Evolutionary conservation across 2,797 vertebrate species (phyloP), one percentile per base, ranked within the genome.

Genomic region (Trichosurus vulpecula): DNA sequence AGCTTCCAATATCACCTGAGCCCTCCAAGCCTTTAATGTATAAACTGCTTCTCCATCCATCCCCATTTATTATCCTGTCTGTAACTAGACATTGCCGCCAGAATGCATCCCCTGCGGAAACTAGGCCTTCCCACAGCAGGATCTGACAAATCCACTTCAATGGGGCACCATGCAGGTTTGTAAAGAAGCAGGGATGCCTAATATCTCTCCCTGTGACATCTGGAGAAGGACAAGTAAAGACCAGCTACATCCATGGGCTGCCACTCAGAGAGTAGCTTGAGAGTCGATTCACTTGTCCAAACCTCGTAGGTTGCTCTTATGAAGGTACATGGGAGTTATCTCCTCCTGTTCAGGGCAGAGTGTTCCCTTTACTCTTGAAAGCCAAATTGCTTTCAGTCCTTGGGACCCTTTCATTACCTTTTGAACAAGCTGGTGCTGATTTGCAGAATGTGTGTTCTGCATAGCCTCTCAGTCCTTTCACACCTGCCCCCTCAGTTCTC

Each of bases 61-160:
- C 98, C 98, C 98, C 97, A 0, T 98, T 98, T 99, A 99, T 99
- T 98, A 98, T 98, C 98, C 10, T 93, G 98, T 98, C 98, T 98
- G 30, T 98, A 98, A 98, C 98, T 97, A 98, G 98, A 98, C 97
- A 96, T 97, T 97, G 97, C 98, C 95, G 97, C 98, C 96, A 97
- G 98, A 98, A 98, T 94, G 96, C 96, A 94, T 98, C 97, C 97
- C 98, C 98, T 97, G 97, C 96, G 97, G 98, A 99, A 99, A 99
- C 97, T 98, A 99, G 99, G 98, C 98, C 98, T 99, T 99, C 98
- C 98, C 99, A 97, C 98, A 99, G 98, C 98, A 95, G 98, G 98
- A 97, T 98, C 96, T 96, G 35, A 95, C 97, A 98, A 98, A 98
- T 98, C 98, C 98, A 98, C 98, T 98, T 98, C 98, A 98, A 94